phyloP scores from a whole-genome alignment of 2,113 vertebrate genomes.

The Muntiacus muntjak region DNA sequence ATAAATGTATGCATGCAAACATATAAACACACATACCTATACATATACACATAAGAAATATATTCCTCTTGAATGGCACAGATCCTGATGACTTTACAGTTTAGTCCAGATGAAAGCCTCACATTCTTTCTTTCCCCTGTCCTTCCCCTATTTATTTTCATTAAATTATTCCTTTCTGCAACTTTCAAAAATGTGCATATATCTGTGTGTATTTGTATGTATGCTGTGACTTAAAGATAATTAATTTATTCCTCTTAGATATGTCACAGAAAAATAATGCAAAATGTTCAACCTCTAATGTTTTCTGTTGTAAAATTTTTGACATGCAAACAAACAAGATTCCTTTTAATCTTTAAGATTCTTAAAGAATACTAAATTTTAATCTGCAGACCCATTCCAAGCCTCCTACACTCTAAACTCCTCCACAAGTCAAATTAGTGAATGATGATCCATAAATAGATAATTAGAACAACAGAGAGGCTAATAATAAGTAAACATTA shows the following conservation, averaged over 20 bases:
- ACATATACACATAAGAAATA: not conserved
- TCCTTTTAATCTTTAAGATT: constrained; percentile 6
- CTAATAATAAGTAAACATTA: constrained; percentile 69
- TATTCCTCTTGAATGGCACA: not conserved
- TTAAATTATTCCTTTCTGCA: not conserved
- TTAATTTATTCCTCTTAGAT: not conserved
- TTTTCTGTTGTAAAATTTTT: not conserved
- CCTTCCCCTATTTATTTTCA: not conserved
- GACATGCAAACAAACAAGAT: not conserved
- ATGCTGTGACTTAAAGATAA: not conserved
- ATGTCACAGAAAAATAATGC: not conserved
- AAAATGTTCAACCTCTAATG: not conserved
- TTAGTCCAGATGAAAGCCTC: not conserved
- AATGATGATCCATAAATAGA: constrained; percentile 65
- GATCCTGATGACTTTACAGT: not conserved
- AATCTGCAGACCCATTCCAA: not conserved
- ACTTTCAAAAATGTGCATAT: not conserved
- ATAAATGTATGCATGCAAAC: not conserved
- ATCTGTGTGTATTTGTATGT: not conserved
- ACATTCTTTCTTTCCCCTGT: not conserved
- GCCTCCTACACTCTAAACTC: constrained; percentile 6
- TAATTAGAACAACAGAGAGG: constrained; percentile 62
- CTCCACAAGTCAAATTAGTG: constrained; percentile 53
- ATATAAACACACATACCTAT: not conserved
- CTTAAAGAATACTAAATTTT: not conserved